A percentile compares a stretch with the other conserved stretches of the same genome.
phyloP scores from a whole-genome alignment of 2,113 vertebrate species.

The Spea bombifrons region DNA sequence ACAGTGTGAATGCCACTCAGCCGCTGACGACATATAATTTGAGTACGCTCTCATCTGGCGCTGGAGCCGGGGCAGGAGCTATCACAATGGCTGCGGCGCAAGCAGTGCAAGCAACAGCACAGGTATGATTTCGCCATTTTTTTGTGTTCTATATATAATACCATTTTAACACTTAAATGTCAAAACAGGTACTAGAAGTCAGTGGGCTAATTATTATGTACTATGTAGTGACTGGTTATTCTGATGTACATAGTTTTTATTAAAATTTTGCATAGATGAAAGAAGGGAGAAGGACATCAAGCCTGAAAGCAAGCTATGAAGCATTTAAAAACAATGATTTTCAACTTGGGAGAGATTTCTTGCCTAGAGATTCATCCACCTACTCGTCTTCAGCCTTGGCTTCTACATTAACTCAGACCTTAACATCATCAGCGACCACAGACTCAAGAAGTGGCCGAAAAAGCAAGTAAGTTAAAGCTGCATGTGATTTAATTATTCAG shows the following conservation, averaged over 20 bases:
- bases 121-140: constrained; percentile 67
- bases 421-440: constrained; percentile 72
- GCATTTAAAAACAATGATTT: constrained; percentile 99
- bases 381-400: constrained; percentile 90
- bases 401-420: constrained; percentile 90
- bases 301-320: constrained; percentile 95
- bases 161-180: neutral
- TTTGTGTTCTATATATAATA: neutral
- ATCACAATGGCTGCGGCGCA: constrained; percentile 99
- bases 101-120: constrained; percentile 94
- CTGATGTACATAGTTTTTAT: neutral
- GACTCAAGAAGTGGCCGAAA: constrained; percentile 91
- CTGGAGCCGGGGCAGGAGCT: constrained; percentile 87
- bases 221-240: neutral
- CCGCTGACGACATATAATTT: constrained; percentile 91
- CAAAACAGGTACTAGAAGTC: no score
- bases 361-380: constrained; percentile 78
- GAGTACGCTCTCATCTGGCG: constrained; percentile 81
- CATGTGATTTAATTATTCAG: no score
- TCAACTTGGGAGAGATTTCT: constrained; percentile 87
- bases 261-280: constrained; percentile 81
- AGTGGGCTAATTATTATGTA: neutral
- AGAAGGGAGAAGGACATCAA: constrained; percentile 92
- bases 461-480: constrained; percentile 81
- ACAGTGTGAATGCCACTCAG: constrained; percentile 88